Conservation (phyloP, 2,113 vertebrate genomes). For the Mormyrus lacerda region DNA sequence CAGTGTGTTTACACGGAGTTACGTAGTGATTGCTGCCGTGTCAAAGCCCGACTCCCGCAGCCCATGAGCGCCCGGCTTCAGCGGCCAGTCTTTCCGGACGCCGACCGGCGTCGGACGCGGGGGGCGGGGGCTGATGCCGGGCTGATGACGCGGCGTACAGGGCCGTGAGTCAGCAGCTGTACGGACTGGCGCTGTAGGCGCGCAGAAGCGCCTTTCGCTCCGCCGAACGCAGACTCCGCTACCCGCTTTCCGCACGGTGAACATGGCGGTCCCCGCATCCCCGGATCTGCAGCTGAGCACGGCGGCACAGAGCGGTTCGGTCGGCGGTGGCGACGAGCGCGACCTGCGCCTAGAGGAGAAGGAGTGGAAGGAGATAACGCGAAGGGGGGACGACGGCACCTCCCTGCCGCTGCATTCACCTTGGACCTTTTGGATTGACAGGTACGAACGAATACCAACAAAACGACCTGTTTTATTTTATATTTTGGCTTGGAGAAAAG, state of each 20-base stretch:
- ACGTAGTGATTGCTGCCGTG: not conserved
- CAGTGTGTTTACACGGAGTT: not conserved
- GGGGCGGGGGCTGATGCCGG: conserved; percentile 23
- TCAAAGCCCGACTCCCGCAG: not conserved
- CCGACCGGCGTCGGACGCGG: not conserved
- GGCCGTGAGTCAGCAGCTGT: conserved; percentile 52
- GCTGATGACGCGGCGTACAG: conserved; percentile 40
- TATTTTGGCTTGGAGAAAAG: not conserved
- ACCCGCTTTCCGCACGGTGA: not conserved
- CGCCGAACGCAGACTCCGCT: not conserved
- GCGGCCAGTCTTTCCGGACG: no score
- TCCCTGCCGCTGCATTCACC: conserved; percentile 62
- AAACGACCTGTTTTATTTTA: not conserved
- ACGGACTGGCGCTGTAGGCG: conserved; percentile 27
- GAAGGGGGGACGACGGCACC: conserved; percentile 39
- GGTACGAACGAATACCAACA: conserved; percentile 35
- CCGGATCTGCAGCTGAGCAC: conserved; percentile 51
- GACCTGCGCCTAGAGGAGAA: conserved; percentile 54
- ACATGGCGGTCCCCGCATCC: conserved; percentile 60
- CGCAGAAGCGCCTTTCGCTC: conserved; percentile 22
- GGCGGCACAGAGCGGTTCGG: conserved; percentile 46
- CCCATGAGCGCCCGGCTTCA: not conserved
- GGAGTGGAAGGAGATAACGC: conserved; percentile 50
- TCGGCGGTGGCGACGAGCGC: conserved; percentile 46
- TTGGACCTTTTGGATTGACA: conserved; percentile 70